These are phyloP conservation scores for Synergus umbraculus DNA, from an alignment of 2,888 invertebrate genomes.

Conservation along the genomic window DNA sequence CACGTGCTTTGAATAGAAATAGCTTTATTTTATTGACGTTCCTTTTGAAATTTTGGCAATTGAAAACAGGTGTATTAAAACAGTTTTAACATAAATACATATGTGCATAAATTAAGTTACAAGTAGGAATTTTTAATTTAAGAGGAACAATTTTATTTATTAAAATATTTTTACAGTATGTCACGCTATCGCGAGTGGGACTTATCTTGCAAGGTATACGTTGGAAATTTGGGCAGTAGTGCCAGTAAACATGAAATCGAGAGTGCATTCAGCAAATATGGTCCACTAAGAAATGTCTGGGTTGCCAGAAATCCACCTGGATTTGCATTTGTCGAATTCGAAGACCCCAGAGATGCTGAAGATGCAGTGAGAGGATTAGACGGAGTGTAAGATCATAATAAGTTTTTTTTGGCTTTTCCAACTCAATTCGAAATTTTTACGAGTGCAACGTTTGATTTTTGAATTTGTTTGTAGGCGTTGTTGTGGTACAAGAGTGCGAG, in stretches of 20 bases:
- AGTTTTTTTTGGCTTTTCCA: neutral
- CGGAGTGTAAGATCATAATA: slow-evolving; percentile 83
- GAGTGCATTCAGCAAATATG: slow-evolving; percentile 92
- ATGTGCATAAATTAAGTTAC: too few relatives aligned
- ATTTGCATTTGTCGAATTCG: slow-evolving; percentile 93
- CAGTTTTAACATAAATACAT: too few relatives aligned
- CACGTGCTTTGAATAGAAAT: neutral
- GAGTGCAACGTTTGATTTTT: neutral
- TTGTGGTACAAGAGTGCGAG: slow-evolving; percentile 93
- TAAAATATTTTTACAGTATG: neutral
- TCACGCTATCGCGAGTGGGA: slow-evolving; percentile 89
- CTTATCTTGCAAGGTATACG: slow-evolving; percentile 93
- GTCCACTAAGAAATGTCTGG: slow-evolving; percentile 94
- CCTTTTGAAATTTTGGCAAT: neutral
- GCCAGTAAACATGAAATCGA: slow-evolving; percentile 94
- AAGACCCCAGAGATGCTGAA: slow-evolving; percentile 92
- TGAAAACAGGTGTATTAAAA: too few relatives aligned
- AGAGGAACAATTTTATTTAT: neutral
- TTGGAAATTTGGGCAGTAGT: slow-evolving; percentile 93
- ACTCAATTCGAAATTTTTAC: neutral
- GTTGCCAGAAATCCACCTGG: slow-evolving; percentile 96
- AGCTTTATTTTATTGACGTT: neutral
- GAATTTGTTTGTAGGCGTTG: slow-evolving; percentile 82
- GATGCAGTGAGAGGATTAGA: slow-evolving; percentile 91
- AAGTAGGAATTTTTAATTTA: neutral